Evolutionary conservation across 2,888 invertebrate species (phyloP).

Genomic region (Gymnosoma rotundatum): DNA sequence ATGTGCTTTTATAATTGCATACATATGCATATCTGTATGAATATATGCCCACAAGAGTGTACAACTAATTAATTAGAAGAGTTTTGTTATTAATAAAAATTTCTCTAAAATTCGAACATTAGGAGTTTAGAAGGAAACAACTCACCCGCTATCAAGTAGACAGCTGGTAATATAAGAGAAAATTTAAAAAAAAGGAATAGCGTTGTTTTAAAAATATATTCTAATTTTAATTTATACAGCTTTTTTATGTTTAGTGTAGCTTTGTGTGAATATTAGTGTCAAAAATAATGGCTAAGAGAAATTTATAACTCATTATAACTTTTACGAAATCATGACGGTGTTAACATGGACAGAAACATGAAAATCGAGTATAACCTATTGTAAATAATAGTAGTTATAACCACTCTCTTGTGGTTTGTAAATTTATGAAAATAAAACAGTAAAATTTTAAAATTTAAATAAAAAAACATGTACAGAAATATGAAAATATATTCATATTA

Average conservation of each 20-base stretch:
- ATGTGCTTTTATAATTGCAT: background rate
- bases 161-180: conserved; percentile 79
- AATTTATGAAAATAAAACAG: too few species aligned
- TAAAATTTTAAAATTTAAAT: too few species aligned
- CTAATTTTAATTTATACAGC: conserved; percentile 19
- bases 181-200: conserved; percentile 63
- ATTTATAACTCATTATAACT: too few species aligned
- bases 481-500: too few species aligned
- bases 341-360: too few species aligned
- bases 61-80: conserved; percentile 1
- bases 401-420: too few species aligned
- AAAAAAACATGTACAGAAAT: too few species aligned
- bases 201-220: conserved; percentile 55
- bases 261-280: background rate
- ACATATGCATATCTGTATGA: background rate
- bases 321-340: too few species aligned
- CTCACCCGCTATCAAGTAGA: conserved; percentile 83
- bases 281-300: too few species aligned
- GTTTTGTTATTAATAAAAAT: conserved; percentile 11
- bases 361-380: too few species aligned
- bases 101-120: conserved; percentile 24
- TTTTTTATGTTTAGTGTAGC: conserved; percentile 39
- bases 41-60: background rate
- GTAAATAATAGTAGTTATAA: too few species aligned
- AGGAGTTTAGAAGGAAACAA: conserved; percentile 70